Percentiles rank a stretch among this genome's conserved stretches.
Evolutionary conservation across 2,113 vertebrate species (phyloP).

Genomic region (Fregata magnificens): DNA sequence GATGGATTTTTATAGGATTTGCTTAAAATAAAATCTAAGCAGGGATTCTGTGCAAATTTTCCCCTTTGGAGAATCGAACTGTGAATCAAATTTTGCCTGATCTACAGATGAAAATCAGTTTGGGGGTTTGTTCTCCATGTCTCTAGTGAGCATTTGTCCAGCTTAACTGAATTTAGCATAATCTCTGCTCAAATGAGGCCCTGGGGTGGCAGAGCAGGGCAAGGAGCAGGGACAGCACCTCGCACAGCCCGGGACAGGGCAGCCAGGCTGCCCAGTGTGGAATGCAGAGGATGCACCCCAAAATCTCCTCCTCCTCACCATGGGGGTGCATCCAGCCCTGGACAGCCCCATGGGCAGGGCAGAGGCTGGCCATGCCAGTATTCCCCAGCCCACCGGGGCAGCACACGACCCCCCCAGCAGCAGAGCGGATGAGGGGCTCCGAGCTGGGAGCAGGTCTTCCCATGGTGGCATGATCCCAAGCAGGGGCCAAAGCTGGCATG

Average conservation of each 20-base stretch:
- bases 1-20: slow-evolving; percentile 44
- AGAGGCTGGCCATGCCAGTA: fast-evolving
- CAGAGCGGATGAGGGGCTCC: fast-evolving
- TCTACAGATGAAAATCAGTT: slow-evolving; percentile 16
- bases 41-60: slow-evolving; percentile 27
- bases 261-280: not conserved
- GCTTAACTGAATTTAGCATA: not conserved
- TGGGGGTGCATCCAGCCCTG: fast-evolving
- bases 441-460: too few relatives aligned
- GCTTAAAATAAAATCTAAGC: slow-evolving; percentile 51
- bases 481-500: not conserved
- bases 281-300: not conserved
- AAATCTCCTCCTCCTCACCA: not conserved
- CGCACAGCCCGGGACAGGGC: fast-evolving
- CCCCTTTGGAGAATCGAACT: not conserved
- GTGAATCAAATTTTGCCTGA: slow-evolving; percentile 1
- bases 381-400: not conserved
- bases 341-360: fast-evolving
- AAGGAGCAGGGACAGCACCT: fast-evolving
- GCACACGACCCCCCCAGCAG: not conserved
- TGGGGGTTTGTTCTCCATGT: not conserved
- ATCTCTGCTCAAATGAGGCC: not conserved
- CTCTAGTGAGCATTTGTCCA: not conserved
- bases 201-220: not conserved
- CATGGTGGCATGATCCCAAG: fast-evolving